These are phyloP conservation scores for Scaptomyza parva DNA, from an alignment of 2,888 invertebrate genomes.

Conservation along the genomic window DNA sequence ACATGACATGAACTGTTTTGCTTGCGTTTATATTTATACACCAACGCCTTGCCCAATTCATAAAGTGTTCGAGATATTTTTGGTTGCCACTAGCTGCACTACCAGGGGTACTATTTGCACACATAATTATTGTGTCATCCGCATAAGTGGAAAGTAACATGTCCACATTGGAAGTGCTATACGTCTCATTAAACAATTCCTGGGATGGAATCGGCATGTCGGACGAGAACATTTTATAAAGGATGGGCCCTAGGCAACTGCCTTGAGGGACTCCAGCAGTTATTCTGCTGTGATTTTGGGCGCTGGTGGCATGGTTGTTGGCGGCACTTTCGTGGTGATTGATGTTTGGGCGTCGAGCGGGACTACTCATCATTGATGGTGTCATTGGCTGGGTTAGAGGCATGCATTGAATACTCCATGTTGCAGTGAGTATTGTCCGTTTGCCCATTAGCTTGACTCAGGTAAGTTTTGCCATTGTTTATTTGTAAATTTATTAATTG, in stretches of 20 bases:
- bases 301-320: too few relatives aligned
- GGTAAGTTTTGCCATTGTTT: not conserved
- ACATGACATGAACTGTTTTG: not conserved
- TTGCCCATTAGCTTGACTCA: not conserved
- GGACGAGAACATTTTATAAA: slow-evolving; percentile 16
- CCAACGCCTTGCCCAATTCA: not conserved
- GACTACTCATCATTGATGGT: not conserved
- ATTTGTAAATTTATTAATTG: not conserved
- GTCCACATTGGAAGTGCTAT: too few relatives aligned
- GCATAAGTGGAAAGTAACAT: not conserved
- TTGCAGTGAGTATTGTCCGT: too few relatives aligned
- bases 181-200: too few relatives aligned
- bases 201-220: slow-evolving; percentile 23
- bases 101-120: not conserved
- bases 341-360: not conserved
- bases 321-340: too few relatives aligned
- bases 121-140: not conserved
- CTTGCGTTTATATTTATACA: not conserved
- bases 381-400: not conserved
- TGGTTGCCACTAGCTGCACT: not conserved
- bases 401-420: too few relatives aligned
- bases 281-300: slow-evolving; percentile 1
- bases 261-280: slow-evolving; percentile 26
- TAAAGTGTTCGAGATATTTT: not conserved
- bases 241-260: slow-evolving; percentile 14